A percentile compares a stretch with the other conserved stretches of the same genome.
These are phyloP conservation scores for Digitonthophagus gazella DNA, from an alignment of 2,888 invertebrate species.

Conservation along the genomic window DNA sequence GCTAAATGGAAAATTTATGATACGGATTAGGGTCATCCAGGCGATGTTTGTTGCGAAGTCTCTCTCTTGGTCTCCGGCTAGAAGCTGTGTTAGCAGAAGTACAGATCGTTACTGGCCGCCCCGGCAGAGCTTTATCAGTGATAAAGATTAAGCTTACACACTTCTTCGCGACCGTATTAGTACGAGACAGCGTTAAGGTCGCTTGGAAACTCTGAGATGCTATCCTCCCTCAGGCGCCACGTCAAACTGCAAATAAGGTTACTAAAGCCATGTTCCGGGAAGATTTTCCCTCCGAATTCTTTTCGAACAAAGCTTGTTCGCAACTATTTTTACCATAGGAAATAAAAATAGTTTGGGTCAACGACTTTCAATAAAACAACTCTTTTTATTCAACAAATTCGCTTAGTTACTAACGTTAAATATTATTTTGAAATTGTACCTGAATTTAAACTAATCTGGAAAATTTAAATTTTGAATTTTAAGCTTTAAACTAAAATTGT, in stretches of 20 bases:
- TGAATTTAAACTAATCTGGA: too few relatives aligned
- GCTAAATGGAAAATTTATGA: constrained; percentile 16
- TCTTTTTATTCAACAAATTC: too few relatives aligned
- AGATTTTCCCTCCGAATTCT: background rate
- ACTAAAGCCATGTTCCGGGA: constrained; percentile 5
- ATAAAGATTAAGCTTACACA: constrained; percentile 17
- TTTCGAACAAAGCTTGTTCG: background rate
- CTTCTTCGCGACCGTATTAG: constrained; percentile 9
- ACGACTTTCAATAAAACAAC: too few relatives aligned
- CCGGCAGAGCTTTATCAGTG: constrained; percentile 11
- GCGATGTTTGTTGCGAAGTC: constrained; percentile 9
- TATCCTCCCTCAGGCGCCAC: background rate
- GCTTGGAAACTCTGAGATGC: background rate
- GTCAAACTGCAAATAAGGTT: constrained; percentile 12
- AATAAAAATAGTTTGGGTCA: background rate
- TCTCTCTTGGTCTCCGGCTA: background rate
- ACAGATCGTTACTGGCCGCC: constrained; percentile 10
- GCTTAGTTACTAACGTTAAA: too few relatives aligned
- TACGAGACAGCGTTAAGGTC: constrained; percentile 1
- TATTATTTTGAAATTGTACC: too few relatives aligned
- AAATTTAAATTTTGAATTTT: too few relatives aligned
- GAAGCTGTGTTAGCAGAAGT: background rate
- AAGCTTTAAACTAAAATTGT: too few relatives aligned
- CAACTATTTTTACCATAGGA: background rate
- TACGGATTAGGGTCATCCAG: constrained; percentile 6